Percentiles rank a stretch among this genome's conserved stretches.
Conservation (phyloP, 2,113 vertebrate species). For the Syrmaticus mikado region DNA sequence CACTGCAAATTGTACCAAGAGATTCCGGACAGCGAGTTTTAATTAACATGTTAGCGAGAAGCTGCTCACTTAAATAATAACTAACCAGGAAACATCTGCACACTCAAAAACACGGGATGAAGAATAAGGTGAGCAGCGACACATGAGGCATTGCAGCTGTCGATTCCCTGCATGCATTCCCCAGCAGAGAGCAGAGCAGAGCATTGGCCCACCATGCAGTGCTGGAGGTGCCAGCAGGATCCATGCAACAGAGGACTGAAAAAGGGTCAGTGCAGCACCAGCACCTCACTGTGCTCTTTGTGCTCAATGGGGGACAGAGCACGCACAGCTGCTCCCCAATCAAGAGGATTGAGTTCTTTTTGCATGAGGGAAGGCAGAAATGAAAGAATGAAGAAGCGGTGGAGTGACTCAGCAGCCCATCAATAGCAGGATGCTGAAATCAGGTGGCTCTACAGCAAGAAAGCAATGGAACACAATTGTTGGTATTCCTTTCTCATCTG, state of each 20-base stretch:
- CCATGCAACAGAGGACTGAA: too few species aligned
- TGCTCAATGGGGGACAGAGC: neutral
- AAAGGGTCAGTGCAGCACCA: neutral
- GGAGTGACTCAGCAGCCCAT: neutral
- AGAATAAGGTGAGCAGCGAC: neutral
- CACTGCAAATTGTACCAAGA: conserved; percentile 91
- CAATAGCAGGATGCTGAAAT: neutral
- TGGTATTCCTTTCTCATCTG: neutral
- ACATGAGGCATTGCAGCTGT: neutral
- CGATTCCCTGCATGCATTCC: neutral
- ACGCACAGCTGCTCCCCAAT: neutral
- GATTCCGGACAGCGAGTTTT: conserved; percentile 89
- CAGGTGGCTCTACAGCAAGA: neutral
- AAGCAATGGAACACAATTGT: neutral
- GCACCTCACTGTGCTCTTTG: neutral
- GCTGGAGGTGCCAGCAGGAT: neutral
- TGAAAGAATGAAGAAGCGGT: neutral
- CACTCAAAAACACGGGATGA: conserved; percentile 3
- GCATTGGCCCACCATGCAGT: neutral
- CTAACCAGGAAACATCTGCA: conserved; percentile 73
- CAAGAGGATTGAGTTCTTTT: neutral
- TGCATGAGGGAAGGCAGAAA: neutral
- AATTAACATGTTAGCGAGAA: conserved; percentile 89
- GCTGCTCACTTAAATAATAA: conserved; percentile 84
- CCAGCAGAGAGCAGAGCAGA: neutral